phyloP scores from a whole-genome alignment of 1,140 invertebrate species.

The Olivierus martensii region DNA sequence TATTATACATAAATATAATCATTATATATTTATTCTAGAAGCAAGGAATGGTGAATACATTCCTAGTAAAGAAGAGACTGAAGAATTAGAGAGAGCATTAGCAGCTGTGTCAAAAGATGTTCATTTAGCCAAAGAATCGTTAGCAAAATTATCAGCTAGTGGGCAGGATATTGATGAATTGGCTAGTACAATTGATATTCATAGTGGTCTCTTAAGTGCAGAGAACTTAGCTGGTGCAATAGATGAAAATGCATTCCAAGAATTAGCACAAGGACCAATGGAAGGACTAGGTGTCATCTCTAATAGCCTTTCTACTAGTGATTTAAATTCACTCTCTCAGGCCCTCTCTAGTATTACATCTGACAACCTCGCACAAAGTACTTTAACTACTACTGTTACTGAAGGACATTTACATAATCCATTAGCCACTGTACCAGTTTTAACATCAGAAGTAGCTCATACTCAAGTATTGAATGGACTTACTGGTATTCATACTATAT shows the following conservation, averaged over 20 bases:
- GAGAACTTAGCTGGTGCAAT: conserved; percentile 22
- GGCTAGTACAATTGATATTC: conserved; percentile 10
- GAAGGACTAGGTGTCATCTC: conserved; percentile 24
- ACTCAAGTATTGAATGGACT: conserved; percentile 10
- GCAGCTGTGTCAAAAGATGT: conserved; percentile 45
- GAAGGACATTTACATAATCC: conserved; percentile 4
- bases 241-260: conserved; percentile 18
- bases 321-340: conserved; percentile 27
- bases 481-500: conserved; percentile 1
- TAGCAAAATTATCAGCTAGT: conserved; percentile 52
- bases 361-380: conserved; percentile 17
- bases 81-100: conserved; percentile 64
- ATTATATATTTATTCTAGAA: conserved; percentile 11
- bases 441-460: conserved; percentile 10
- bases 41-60: conserved; percentile 41
- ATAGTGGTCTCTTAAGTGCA: conserved; percentile 13
- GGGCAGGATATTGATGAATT: conserved; percentile 20
- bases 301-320: conserved; percentile 25
- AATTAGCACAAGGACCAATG: conserved; percentile 12
- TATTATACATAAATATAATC: too few relatives aligned
- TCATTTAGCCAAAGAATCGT: conserved; percentile 31
- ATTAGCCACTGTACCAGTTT: conserved; percentile 1
- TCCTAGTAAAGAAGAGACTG: conserved; percentile 59
- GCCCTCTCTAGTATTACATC: conserved; percentile 22
- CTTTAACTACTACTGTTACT: conserved; percentile 1